Evolutionary conservation across 2,888 invertebrate species (phyloP).

Genomic region (Eumerus sabulonum): DNA sequence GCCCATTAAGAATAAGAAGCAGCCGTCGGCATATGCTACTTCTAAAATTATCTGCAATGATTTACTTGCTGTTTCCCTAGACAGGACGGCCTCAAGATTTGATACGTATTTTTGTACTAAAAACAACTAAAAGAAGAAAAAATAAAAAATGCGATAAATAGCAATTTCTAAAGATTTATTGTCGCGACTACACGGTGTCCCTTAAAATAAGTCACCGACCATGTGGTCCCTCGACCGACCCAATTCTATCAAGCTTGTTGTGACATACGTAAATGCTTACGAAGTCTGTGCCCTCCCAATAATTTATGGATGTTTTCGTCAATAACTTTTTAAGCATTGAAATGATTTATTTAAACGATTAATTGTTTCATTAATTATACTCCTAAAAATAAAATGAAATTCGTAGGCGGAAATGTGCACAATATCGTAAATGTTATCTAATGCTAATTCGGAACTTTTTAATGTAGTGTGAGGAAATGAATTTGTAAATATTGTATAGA

Average conservation of each 20-base stretch:
- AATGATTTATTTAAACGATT: conserved; percentile 10
- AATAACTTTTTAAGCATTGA: conserved; percentile 1
- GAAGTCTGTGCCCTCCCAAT: conserved; percentile 1
- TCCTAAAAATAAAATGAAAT: conserved; percentile 17
- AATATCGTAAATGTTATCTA: too few relatives aligned
- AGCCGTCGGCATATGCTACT: too few relatives aligned
- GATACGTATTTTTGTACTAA: too few relatives aligned
- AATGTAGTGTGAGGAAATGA: too few relatives aligned
- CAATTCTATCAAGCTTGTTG: conserved; percentile 1
- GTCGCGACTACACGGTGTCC: conserved; percentile 7
- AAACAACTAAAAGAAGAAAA: neutral
- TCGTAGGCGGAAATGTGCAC: neutral
- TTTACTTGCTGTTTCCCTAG: too few relatives aligned
- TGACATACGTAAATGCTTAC: neutral
- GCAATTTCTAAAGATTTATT: neutral
- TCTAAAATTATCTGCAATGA: too few relatives aligned
- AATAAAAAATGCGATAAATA: too few relatives aligned
- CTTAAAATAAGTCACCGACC: neutral
- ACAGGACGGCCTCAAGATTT: too few relatives aligned
- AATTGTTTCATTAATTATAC: conserved; percentile 1
- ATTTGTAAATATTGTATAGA: too few relatives aligned
- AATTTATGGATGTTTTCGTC: conserved; percentile 6
- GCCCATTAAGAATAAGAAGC: too few relatives aligned
- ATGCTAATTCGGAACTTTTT: too few relatives aligned
- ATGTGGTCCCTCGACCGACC: conserved; percentile 8